phyloP scores from a whole-genome alignment of 2,888 invertebrate species.

The Lithophane ornitopus region DNA sequence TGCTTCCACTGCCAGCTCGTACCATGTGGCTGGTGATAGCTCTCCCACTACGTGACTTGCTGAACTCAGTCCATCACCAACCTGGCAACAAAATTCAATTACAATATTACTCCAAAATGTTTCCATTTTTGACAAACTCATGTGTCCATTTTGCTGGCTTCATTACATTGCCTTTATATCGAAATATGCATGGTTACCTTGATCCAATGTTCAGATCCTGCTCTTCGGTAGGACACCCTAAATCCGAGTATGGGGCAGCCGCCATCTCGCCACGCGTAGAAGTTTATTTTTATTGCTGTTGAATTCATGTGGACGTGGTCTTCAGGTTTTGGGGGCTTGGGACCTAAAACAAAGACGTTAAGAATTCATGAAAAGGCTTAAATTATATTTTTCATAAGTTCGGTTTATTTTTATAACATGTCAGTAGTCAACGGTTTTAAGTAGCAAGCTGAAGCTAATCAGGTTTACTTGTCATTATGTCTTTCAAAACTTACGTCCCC shows the following conservation, averaged over 20 bases:
- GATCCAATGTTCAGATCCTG: conserved; percentile 89
- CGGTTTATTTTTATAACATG: neutral
- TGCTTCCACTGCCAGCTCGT: conserved; percentile 91
- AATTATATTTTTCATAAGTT: neutral
- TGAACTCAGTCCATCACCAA: conserved; percentile 83
- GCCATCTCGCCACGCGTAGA: conserved; percentile 95
- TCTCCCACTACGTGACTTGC: conserved; percentile 89
- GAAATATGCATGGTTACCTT: conserved; percentile 74
- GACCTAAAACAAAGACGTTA: conserved; percentile 86
- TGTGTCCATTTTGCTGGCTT: neutral
- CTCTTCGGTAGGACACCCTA: conserved; percentile 92
- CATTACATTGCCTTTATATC: neutral
- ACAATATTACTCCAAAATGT: neutral
- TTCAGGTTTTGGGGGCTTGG: conserved; percentile 93
- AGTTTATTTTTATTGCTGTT: conserved; percentile 94
- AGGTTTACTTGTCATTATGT: neutral
- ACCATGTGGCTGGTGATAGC: conserved; percentile 91
- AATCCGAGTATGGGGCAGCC: conserved; percentile 95
- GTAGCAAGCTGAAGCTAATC: neutral
- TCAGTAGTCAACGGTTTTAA: neutral
- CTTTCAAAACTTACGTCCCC: conserved; percentile 90
- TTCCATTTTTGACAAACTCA: neutral
- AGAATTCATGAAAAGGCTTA: neutral
- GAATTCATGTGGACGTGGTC: conserved; percentile 94
- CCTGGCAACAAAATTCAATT: conserved; percentile 70